phyloP scores from a whole-genome alignment of 1,140 invertebrate species.

The Sipha flava region DNA sequence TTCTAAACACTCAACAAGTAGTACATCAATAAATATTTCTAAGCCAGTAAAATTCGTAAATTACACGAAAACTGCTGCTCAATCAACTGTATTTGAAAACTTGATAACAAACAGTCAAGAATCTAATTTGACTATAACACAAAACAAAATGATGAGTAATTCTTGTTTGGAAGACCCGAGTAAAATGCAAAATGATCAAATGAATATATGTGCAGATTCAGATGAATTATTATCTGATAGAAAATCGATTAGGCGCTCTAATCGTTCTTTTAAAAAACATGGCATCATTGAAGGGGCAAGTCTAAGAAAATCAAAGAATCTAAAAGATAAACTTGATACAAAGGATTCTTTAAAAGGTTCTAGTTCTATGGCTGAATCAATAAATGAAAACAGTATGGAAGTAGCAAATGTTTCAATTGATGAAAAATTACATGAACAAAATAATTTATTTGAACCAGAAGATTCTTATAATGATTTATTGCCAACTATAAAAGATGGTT shows the following conservation, averaged over 20 bases:
- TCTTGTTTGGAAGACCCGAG: background rate
- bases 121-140: background rate
- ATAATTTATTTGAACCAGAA: no score
- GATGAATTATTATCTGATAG: background rate
- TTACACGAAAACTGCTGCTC: background rate
- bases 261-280: background rate
- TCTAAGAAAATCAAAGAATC: background rate
- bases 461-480: no score
- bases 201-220: background rate
- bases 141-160: background rate
- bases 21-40: no score
- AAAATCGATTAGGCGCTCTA: background rate
- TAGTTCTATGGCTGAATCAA: background rate
- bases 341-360: background rate
- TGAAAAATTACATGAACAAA: no score
- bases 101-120: background rate
- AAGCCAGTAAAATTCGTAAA: no score
- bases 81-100: background rate
- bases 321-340: background rate
- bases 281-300: background rate
- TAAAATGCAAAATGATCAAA: background rate
- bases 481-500: no score
- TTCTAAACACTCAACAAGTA: background rate
- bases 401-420: background rate
- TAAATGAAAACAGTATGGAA: background rate